These are phyloP conservation scores for Scaeva pyrastri DNA, from an alignment of 2,888 invertebrate species.

Conservation along the genomic window DNA sequence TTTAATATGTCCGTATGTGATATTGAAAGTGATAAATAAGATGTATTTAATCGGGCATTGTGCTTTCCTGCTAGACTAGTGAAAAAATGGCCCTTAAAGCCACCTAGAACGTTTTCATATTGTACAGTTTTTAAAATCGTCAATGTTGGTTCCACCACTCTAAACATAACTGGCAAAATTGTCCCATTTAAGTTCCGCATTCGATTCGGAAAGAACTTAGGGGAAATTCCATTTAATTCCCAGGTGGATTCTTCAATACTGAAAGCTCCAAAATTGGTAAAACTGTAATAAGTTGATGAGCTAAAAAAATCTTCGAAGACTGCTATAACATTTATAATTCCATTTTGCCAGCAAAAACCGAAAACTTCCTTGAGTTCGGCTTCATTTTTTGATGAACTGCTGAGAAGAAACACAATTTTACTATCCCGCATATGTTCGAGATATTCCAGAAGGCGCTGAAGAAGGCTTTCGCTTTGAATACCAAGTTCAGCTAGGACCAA, in stretches of 20 bases:
- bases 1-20: no score
- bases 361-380: neutral
- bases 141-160: neutral
- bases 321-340: conserved; percentile 1
- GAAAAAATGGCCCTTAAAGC: conserved; percentile 79
- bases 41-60: conserved; percentile 77
- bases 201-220: neutral
- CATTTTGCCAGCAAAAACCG: neutral
- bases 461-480: neutral
- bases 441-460: neutral
- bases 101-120: conserved; percentile 69
- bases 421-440: neutral
- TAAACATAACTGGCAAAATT: neutral
- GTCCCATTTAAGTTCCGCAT: neutral
- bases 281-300: neutral
- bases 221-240: accelerated
- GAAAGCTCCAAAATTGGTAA: neutral
- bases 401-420: neutral
- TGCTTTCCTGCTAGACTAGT: conserved; percentile 77
- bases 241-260: neutral
- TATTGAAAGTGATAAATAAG: conserved; percentile 59
- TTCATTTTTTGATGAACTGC: neutral
- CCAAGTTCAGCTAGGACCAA: neutral
- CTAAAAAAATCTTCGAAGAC: neutral
- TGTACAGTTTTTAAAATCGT: neutral